Evolutionary conservation across 2,797 vertebrate genomes (phyloP), one percentile per base, ranked within the genome.

Genomic region (Amblyraja radiata): DNA sequence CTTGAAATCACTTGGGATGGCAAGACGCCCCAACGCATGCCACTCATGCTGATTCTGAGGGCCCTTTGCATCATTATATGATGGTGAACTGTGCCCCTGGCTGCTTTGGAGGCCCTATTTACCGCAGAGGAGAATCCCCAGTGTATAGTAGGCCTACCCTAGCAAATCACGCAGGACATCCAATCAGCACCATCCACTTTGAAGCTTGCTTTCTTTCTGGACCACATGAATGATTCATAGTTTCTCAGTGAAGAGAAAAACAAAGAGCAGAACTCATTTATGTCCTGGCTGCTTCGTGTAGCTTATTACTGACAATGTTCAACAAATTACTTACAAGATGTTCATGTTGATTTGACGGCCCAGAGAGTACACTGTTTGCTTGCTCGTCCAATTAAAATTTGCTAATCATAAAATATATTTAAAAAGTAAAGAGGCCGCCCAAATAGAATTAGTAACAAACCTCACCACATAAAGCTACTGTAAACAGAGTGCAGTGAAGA

Each of bases 161-260:
- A 94, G 95, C 95, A 94, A 94, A 95, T 95, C 90, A 93, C 94
- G 95, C 94, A 94, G 95, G 95, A 95, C 95, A 95, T 96, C 95
- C 95, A 96, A 96, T 96, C 95, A 93, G 94, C 94, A 94, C 93
- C 94, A 94, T 93, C 94, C 94, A 94, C 96, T 96, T 96, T 96
- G 95, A 96, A 96, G 95, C 94, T 94, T 93, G 94, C 94, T 90
- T 0, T 77, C 94, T 93, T 93, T 94, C 93, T 94, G 93, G 9
- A 93, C 91, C 93, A 93, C 90, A 96, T 96, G 94, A 95, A 96
- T 95, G 94, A 96, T 96, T 96, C 94, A 95, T 96, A 94, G 0
- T 81, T 93, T 93, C 94, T 94, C 93, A 84, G 93, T 94, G 93
- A 6, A 21, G 9, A 1, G 63, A 73, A 93, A 83, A 92, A 95